Evolutionary conservation across 2,113 vertebrate genomes (phyloP).

Genomic region (Natator depressus): DNA sequence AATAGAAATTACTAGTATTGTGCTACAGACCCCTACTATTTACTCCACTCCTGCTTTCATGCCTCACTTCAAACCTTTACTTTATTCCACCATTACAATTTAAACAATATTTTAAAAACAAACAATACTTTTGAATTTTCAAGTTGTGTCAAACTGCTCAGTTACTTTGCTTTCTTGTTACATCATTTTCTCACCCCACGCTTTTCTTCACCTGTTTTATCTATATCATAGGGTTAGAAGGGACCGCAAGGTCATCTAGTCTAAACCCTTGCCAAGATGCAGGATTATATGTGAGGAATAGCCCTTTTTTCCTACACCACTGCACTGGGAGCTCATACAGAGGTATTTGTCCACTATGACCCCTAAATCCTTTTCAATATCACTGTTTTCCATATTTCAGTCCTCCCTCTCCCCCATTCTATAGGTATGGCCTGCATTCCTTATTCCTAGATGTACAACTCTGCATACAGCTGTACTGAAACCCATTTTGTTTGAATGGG

Average conservation of each 20-base stretch:
- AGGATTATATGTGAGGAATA: background rate
- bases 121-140: background rate
- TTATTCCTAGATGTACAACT: background rate
- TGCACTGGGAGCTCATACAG: background rate
- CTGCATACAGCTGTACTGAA: background rate
- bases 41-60: background rate
- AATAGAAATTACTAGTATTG: background rate
- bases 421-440: background rate
- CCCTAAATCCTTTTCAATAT: background rate
- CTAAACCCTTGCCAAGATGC: background rate
- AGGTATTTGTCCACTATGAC: background rate
- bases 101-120: background rate
- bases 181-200: background rate
- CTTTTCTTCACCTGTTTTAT: background rate
- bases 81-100: background rate
- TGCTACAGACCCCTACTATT: background rate
- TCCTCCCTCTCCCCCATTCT: background rate
- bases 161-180: background rate
- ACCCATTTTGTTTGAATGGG: background rate
- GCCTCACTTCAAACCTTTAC: background rate
- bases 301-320: background rate
- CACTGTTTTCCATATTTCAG: background rate
- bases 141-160: background rate
- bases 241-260: background rate
- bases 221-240: background rate